Conservation (phyloP, 92 coral and sea anemone species). For the Epizoanthus ramosus region DNA sequence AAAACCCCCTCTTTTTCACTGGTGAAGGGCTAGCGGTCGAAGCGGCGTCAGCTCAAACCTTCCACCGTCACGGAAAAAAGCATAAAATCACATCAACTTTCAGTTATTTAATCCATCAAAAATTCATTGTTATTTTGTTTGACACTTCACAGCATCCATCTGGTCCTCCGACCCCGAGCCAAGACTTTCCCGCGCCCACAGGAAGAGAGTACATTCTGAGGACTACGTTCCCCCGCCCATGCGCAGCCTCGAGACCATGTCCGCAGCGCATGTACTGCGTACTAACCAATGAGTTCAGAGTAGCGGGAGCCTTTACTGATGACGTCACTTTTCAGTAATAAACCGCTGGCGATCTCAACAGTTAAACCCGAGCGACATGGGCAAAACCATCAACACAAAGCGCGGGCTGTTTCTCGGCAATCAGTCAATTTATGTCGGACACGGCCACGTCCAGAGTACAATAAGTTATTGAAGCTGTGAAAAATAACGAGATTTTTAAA, state of each 20-base stretch:
- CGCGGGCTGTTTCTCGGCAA: not conserved
- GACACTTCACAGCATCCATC: constrained; percentile 9
- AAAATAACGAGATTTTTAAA: not conserved
- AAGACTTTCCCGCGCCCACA: constrained; percentile 90
- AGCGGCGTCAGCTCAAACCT: no score
- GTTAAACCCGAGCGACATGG: not conserved
- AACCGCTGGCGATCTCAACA: not conserved
- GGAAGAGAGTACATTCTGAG: constrained; percentile 97
- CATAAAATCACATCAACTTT: no score
- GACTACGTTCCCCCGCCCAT: constrained; percentile 84
- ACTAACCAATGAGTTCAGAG: constrained; percentile 90
- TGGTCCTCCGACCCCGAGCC: constrained; percentile 61
- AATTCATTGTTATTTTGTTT: not conserved
- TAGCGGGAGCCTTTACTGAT: constrained; percentile 97
- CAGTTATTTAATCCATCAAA: not conserved
- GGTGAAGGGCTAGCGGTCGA: no score
- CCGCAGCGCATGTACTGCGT: constrained; percentile 99
- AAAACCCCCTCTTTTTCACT: no score
- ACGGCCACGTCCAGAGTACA: not conserved
- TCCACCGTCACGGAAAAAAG: not conserved
- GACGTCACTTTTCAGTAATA: constrained; percentile 92
- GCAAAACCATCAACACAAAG: not conserved
- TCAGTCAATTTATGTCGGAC: not conserved
- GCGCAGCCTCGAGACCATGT: constrained; percentile 86
- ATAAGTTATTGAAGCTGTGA: not conserved